These are phyloP conservation scores for Serripes groenlandicus DNA, from an alignment of 2,888 invertebrate genomes.

Conservation along the genomic window DNA sequence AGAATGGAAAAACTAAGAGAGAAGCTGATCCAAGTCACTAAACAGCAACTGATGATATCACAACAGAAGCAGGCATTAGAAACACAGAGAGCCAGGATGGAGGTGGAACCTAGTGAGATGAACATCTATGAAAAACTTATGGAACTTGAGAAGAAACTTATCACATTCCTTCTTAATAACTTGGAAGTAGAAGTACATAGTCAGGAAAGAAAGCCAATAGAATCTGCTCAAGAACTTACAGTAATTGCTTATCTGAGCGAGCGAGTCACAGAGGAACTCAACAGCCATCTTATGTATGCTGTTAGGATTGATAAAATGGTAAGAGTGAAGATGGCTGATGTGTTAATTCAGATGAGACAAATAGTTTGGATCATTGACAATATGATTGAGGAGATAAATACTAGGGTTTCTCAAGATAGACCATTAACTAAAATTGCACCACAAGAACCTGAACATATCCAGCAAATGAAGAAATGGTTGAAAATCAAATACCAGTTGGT, in stretches of 20 bases:
- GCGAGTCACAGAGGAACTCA: conserved; percentile 18
- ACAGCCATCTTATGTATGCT: conserved; percentile 28
- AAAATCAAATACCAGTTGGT: neutral
- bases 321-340: conserved; percentile 48
- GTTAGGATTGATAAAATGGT: conserved; percentile 38
- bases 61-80: conserved; percentile 45
- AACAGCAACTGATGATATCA: conserved; percentile 10
- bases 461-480: neutral
- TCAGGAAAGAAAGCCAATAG: neutral
- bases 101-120: conserved; percentile 37
- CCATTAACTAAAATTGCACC: neutral
- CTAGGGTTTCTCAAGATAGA: neutral
- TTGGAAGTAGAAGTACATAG: neutral
- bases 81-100: conserved; percentile 24
- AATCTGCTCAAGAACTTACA: neutral
- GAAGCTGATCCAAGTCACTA: conserved; percentile 5
- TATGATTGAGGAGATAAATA: neutral
- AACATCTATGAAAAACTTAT: conserved; percentile 27
- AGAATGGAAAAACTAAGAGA: neutral
- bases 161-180: neutral
- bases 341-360: conserved; percentile 36
- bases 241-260: conserved; percentile 15
- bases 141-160: conserved; percentile 42
- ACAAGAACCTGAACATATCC: neutral
- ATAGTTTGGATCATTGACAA: neutral